Conservation (phyloP, 2,888 invertebrate species). For the Metopia argyrocephala region DNA sequence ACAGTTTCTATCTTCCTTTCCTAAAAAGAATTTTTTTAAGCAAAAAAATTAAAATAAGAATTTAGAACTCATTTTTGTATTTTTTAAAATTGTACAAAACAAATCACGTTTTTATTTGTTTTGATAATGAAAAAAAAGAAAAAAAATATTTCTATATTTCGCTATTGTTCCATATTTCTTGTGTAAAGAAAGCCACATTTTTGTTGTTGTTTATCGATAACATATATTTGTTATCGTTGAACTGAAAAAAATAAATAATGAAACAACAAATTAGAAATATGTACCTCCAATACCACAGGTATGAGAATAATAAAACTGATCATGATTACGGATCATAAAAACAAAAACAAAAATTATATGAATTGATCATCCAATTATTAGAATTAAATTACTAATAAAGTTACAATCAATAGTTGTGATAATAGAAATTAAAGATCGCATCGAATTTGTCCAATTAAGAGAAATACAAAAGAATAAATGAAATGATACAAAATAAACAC, state of each 20-base stretch:
- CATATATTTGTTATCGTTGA: neutral
- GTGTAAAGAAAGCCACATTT: neutral
- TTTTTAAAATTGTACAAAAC: slow-evolving; percentile 22
- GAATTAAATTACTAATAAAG: neutral
- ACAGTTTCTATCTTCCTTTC: neutral
- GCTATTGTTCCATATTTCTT: neutral
- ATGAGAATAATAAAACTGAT: neutral
- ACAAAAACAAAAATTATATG: too few relatives aligned
- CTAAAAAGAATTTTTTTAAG: neutral
- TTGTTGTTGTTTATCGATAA: neutral
- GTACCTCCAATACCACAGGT: neutral
- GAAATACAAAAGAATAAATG: neutral
- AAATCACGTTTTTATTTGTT: slow-evolving; percentile 52
- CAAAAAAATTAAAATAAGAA: neutral
- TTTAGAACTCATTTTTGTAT: slow-evolving; percentile 7
- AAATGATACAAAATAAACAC: neutral
- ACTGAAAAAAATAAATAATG: neutral
- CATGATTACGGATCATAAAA: too few relatives aligned
- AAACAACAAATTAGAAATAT: neutral
- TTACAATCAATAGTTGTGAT: neutral
- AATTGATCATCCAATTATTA: too few relatives aligned
- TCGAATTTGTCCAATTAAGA: neutral
- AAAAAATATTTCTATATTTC: neutral
- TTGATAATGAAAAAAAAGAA: neutral
- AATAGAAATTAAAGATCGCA: neutral